Conservation (phyloP, 2,113 vertebrate species). For the Fregetta grallaria region DNA sequence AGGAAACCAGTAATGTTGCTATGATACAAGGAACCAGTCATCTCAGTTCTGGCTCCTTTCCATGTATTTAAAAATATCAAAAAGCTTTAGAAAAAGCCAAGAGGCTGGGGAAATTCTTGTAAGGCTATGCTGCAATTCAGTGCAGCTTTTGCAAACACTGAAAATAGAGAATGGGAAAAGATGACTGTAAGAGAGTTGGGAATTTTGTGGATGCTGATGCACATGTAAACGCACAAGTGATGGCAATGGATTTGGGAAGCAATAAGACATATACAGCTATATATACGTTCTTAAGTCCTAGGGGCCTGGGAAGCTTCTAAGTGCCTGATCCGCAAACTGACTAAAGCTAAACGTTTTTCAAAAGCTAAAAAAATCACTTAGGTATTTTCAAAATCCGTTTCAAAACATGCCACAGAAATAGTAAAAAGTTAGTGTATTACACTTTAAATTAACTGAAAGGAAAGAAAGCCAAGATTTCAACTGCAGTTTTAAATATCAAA, state of each 20-base stretch:
- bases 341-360: neutral
- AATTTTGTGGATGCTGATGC: neutral
- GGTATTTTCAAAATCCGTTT: neutral
- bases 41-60: constrained; percentile 52
- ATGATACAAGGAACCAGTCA: constrained; percentile 55
- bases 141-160: neutral
- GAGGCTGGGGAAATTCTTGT: constrained; percentile 31
- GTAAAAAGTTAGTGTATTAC: neutral
- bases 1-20: constrained; percentile 52
- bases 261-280: neutral
- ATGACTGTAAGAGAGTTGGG: neutral
- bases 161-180: neutral
- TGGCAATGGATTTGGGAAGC: neutral
- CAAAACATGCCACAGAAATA: neutral
- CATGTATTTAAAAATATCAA: constrained; percentile 63
- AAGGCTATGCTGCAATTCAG: neutral
- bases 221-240: neutral
- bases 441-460: neutral
- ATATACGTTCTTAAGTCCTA: neutral
- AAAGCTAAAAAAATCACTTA: neutral
- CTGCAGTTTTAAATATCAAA: neutral
- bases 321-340: neutral
- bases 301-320: neutral
- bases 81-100: constrained; percentile 49
- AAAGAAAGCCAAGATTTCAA: neutral